Conservation (phyloP, 2,113 vertebrate species). For the Sigmodon hispidus region DNA sequence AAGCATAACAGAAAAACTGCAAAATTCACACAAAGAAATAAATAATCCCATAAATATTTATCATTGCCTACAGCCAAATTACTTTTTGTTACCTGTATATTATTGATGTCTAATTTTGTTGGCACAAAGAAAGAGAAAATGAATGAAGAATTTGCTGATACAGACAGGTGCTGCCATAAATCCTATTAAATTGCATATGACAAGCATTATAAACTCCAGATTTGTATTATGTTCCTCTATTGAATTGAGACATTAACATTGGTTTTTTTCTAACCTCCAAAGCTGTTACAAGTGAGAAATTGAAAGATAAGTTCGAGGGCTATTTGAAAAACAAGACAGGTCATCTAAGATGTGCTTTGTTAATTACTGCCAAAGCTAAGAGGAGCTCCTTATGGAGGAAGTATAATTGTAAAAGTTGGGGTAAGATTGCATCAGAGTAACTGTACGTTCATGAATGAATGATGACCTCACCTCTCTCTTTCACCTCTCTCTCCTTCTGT, state of each 20-base stretch:
- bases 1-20: neutral
- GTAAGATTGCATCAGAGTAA: neutral
- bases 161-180: neutral
- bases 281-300: neutral
- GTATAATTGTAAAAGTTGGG: neutral
- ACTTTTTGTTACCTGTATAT: constrained; percentile 17
- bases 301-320: neutral
- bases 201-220: neutral
- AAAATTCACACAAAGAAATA: constrained; percentile 41
- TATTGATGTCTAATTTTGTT: constrained; percentile 37
- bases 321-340: neutral
- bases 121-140: neutral
- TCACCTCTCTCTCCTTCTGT: constrained; percentile 51
- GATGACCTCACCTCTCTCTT: neutral
- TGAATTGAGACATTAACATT: neutral
- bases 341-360: neutral
- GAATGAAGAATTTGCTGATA: neutral
- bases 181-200: constrained; percentile 50
- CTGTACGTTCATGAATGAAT: neutral
- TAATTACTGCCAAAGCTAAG: neutral
- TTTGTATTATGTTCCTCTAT: neutral
- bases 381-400: neutral
- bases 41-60: constrained; percentile 34
- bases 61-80: constrained; percentile 19
- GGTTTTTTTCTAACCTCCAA: neutral